These are phyloP conservation scores for Pyrgus malvae DNA, from an alignment of 2,888 invertebrate genomes.

Conservation along the genomic window DNA sequence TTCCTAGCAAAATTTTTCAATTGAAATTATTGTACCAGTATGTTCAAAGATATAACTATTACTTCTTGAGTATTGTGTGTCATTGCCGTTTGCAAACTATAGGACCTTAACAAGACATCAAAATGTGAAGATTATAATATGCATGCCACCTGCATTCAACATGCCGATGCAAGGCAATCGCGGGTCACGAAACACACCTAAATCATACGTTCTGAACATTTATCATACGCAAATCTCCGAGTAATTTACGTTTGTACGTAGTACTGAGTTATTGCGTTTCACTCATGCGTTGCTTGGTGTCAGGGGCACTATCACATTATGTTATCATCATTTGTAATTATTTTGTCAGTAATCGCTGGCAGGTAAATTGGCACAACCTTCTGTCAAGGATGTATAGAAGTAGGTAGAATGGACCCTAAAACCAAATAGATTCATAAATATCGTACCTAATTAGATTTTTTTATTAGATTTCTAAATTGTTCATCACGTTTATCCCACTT, in stretches of 20 bases:
- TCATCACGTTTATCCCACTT: no score
- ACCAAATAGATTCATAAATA: no score
- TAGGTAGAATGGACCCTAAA: no score
- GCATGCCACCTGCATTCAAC: not conserved
- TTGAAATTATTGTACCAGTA: no score
- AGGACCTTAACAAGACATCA: no score
- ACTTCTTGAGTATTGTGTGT: no score
- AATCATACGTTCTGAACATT: conserved; percentile 16
- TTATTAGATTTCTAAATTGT: no score
- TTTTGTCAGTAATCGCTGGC: conserved; percentile 6
- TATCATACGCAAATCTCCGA: conserved; percentile 19
- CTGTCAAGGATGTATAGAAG: not conserved
- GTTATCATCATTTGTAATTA: conserved; percentile 4
- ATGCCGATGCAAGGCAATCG: conserved; percentile 2
- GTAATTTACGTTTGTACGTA: conserved; percentile 17
- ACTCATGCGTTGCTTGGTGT: conserved; percentile 1
- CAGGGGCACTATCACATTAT: conserved; percentile 11
- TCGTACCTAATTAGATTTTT: no score
- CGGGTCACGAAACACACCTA: conserved; percentile 4
- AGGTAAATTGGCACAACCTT: no score
- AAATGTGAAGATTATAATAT: not conserved
- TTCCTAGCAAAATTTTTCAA: no score
- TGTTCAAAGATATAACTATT: no score
- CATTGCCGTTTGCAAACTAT: no score
- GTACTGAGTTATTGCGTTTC: conserved; percentile 9